Base-by-base conservation (phyloP, 2,888 invertebrate species). In the Drosophila phalerata region DNA sequence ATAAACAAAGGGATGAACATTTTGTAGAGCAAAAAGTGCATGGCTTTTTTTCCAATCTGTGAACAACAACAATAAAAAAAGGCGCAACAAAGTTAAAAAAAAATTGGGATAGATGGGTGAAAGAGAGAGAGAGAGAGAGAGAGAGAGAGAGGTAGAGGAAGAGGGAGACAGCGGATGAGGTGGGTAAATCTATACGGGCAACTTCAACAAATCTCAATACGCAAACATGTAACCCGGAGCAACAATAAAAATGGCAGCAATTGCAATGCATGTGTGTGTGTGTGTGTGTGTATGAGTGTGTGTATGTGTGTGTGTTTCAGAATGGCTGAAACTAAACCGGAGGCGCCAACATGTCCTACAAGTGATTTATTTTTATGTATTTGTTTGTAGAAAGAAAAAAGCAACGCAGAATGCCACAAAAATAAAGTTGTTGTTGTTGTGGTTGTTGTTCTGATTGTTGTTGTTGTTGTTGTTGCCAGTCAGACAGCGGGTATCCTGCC, bases 311-410 rank as follows among this genome's bases (percentile, higher is more conserved):
- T 53, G 37, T 77, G 63, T 53, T 30, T 63, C 77, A 48, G 56
- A 72, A 75, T 77, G 57, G 79, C 64, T 68, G 68, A 78, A 81
- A 81, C 79, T 81, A 87, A 90, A 86, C 85, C 83, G 84, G 87
- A 90, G 91, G 91, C 91, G 91, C 91, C 91, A 90, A 88, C 89
- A 90, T 90, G 91, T 91, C 91, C 91, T 90, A 85, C 85, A 89
- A 88, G 90, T 90, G 91, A 91, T 91, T 91, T 91, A 91, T 90
- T 90, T 90, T 88, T 88, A 88, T 88, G 89, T 89, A 89, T 89
- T 88, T 88, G 82, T 87, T 88, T 81, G 75, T 68, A 76, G 84
- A 76, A 66, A 40, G 77, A 82, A 82, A 72, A 73, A 71, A 67
- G 48, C 57, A 48, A 52, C 40, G 65, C 61, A 60, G 71, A 85